A percentile compares a stretch with the other conserved stretches of the same genome.
Conservation (phyloP, 37 sponge, comb jelly and placozoan species). For the Spongilla lacustris region DNA sequence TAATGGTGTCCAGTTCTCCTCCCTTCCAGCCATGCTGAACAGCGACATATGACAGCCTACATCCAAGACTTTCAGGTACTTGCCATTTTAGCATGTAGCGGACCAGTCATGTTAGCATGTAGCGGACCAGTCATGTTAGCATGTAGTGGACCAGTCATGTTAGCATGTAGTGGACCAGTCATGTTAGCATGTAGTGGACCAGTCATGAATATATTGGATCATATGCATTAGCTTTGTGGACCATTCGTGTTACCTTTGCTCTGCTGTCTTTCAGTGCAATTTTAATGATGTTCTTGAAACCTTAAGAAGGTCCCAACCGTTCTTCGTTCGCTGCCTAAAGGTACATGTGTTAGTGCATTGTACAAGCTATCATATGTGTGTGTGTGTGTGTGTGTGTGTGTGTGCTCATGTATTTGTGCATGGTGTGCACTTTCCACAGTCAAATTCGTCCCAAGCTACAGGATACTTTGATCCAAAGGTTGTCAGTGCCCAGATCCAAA, state of each 20-base stretch:
- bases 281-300: conserved; percentile 34
- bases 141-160: no score
- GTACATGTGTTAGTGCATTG: neutral
- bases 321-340: conserved; percentile 59
- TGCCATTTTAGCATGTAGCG: no score
- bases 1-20: no score
- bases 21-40: conserved; percentile 36
- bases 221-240: no score
- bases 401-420: neutral
- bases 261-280: conserved; percentile 22
- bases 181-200: no score
- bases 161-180: no score
- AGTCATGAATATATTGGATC: no score
- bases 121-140: no score
- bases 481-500: conserved; percentile 66
- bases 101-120: no score
- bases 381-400: neutral
- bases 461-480: conserved; percentile 68
- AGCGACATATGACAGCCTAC: conserved; percentile 55
- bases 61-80: conserved; percentile 84
- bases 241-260: no score
- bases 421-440: conserved; percentile 16
- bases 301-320: conserved; percentile 32
- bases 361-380: neutral
- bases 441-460: conserved; percentile 62